Conservation (phyloP, 2,888 invertebrate genomes). For the Scaptomyza flava region DNA sequence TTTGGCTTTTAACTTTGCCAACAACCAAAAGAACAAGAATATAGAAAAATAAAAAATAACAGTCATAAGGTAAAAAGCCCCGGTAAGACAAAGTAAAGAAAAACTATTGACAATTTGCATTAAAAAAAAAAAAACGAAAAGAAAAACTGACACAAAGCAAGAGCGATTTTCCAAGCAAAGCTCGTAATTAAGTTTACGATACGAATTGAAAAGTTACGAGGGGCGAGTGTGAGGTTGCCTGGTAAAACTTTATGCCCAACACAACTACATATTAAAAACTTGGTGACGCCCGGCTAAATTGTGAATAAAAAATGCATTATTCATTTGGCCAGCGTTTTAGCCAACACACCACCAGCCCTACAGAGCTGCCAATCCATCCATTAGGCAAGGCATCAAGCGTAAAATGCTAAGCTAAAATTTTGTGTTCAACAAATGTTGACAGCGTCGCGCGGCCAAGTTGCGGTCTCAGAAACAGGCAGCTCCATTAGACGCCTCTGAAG, state of each 20-base stretch:
- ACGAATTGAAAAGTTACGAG: slow-evolving; percentile 3
- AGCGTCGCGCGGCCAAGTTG: slow-evolving; percentile 57
- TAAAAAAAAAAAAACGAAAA: neutral
- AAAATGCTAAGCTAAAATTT: slow-evolving; percentile 77
- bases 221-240: slow-evolving; percentile 1
- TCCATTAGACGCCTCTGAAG: slow-evolving; percentile 56
- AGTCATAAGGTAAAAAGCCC: slow-evolving; percentile 2
- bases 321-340: slow-evolving; percentile 52
- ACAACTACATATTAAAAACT: slow-evolving; percentile 47
- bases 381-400: slow-evolving; percentile 72
- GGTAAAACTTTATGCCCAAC: slow-evolving; percentile 42
- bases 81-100: slow-evolving; percentile 21
- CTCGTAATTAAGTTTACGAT: slow-evolving; percentile 61
- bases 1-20: slow-evolving; percentile 63
- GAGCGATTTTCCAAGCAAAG: slow-evolving; percentile 16
- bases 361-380: slow-evolving; percentile 45
- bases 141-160: slow-evolving; percentile 33
- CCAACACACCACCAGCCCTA: neutral
- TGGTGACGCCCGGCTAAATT: slow-evolving; percentile 56
- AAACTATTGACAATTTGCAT: slow-evolving; percentile 61
- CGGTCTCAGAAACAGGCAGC: slow-evolving; percentile 43
- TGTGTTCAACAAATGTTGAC: slow-evolving; percentile 77
- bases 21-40: slow-evolving; percentile 41
- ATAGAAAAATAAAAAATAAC: neutral
- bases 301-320: slow-evolving; percentile 73